Percentiles rank a stretch among this genome's conserved stretches.
phyloP scores from a whole-genome alignment of 1,140 invertebrate genomes.

The Drosophila busckii region DNA sequence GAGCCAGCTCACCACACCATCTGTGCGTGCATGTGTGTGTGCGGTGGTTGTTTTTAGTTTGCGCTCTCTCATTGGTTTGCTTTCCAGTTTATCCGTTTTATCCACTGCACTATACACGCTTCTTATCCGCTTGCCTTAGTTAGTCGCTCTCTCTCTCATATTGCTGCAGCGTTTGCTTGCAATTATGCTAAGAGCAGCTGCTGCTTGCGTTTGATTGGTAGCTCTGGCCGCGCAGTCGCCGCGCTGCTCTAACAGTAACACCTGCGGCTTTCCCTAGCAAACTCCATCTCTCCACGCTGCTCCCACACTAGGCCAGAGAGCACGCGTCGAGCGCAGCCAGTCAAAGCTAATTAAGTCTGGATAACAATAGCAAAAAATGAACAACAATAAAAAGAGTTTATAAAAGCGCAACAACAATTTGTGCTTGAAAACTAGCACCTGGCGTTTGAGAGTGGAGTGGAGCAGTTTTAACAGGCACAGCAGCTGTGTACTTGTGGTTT shows the following conservation, averaged over 20 bases:
- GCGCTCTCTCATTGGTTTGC: slow-evolving; percentile 51
- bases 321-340: slow-evolving; percentile 34
- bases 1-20: slow-evolving; percentile 1
- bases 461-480: background rate
- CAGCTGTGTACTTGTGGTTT: slow-evolving; percentile 33
- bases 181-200: slow-evolving; percentile 15
- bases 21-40: background rate
- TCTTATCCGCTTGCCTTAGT: slow-evolving; percentile 13
- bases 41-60: slow-evolving; percentile 43
- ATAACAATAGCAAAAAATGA: slow-evolving; percentile 34
- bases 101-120: slow-evolving; percentile 41
- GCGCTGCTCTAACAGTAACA: slow-evolving; percentile 29
- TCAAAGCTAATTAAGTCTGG: slow-evolving; percentile 70
- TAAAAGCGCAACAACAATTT: slow-evolving; percentile 35
- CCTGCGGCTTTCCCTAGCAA: slow-evolving; percentile 16
- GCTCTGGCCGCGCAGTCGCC: slow-evolving; percentile 5
- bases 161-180: too few species aligned
- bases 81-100: slow-evolving; percentile 57
- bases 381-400: slow-evolving; percentile 21
- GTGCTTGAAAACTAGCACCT: slow-evolving; percentile 25
- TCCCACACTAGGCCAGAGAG: background rate
- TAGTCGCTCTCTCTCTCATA: slow-evolving; percentile 32
- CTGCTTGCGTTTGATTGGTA: slow-evolving; percentile 38
- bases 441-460: slow-evolving; percentile 1
- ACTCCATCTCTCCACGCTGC: background rate